Evolutionary conservation across 2,797 vertebrate genomes (phyloP).

Genomic region (Xenentodon cancila): DNA sequence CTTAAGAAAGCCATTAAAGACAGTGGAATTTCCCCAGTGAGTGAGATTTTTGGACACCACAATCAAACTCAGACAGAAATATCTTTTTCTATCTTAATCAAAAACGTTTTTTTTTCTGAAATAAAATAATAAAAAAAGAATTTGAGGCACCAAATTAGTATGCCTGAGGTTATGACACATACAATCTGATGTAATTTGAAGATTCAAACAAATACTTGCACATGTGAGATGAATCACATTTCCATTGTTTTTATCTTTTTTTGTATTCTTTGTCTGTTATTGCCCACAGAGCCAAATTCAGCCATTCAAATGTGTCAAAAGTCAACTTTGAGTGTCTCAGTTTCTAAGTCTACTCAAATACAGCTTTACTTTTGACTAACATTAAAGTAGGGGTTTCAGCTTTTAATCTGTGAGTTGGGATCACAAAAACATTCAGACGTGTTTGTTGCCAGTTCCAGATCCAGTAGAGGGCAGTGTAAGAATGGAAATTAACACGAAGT

Average conservation of each 20-base stretch:
- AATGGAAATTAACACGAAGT: slow-evolving; percentile 19
- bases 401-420: not conserved
- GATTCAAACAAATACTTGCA: slow-evolving; percentile 14
- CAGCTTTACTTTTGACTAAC: no score
- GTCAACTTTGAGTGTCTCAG: no score
- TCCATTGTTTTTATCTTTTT: slow-evolving; percentile 6
- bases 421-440: no score
- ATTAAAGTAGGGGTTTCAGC: not conserved
- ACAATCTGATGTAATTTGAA: slow-evolving; percentile 19
- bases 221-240: slow-evolving; percentile 18
- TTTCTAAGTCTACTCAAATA: not conserved
- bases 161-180: slow-evolving; percentile 1
- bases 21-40: slow-evolving; percentile 51
- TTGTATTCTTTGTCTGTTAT: slow-evolving; percentile 1
- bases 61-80: slow-evolving; percentile 5
- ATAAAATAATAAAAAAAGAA: not conserved
- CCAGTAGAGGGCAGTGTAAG: slow-evolving; percentile 69
- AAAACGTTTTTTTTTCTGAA: slow-evolving; percentile 1
- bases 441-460: no score
- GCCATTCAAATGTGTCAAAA: no score
- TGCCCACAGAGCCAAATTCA: slow-evolving; percentile 1
- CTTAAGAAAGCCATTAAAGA: slow-evolving; percentile 27
- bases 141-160: not conserved
- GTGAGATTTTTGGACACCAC: slow-evolving; percentile 29
- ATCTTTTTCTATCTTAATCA: not conserved